A percentile compares a stretch with the other conserved stretches of the same genome.
Evolutionary conservation across 2,797 vertebrate species (phyloP).

Genomic region (Salarias fasciatus): DNA sequence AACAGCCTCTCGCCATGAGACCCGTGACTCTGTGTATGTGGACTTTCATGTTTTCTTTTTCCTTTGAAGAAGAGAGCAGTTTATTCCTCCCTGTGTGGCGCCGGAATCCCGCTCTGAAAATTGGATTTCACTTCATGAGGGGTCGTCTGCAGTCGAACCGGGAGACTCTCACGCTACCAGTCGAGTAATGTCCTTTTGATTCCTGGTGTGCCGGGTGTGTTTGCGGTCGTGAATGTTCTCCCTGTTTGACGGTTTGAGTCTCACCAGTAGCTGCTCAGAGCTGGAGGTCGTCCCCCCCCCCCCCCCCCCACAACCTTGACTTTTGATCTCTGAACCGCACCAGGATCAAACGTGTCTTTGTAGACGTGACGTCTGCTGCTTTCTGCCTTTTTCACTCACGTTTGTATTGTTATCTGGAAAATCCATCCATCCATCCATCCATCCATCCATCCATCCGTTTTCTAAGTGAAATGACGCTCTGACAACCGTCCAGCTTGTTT

Average conservation of each 20-base stretch:
- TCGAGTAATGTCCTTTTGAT: conserved; percentile 17
- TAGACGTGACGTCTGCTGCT: too few relatives aligned
- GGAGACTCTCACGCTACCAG: conserved; percentile 5
- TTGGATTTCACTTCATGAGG: too few relatives aligned
- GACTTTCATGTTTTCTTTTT: conserved; percentile 40
- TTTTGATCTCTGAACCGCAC: too few relatives aligned
- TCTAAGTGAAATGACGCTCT: too few relatives aligned
- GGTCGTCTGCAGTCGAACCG: too few relatives aligned
- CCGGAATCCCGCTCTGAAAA: background rate
- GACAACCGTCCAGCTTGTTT: background rate
- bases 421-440: too few relatives aligned
- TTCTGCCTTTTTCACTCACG: too few relatives aligned
- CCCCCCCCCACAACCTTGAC: too few relatives aligned
- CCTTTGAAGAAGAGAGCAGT: conserved; percentile 40
- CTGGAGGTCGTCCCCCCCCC: too few relatives aligned
- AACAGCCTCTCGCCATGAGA: background rate
- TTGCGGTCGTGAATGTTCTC: conserved; percentile 9
- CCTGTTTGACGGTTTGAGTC: conserved; percentile 9
- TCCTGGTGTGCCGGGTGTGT: background rate
- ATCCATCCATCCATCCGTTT: too few relatives aligned
- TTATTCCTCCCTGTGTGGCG: conserved; percentile 3
- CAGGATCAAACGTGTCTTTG: too few relatives aligned
- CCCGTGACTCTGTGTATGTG: conserved; percentile 21
- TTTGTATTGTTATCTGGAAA: too few relatives aligned
- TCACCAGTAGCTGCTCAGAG: background rate